Conservation (phyloP, 2,797 vertebrate species). For the Macropodus opercularis region DNA sequence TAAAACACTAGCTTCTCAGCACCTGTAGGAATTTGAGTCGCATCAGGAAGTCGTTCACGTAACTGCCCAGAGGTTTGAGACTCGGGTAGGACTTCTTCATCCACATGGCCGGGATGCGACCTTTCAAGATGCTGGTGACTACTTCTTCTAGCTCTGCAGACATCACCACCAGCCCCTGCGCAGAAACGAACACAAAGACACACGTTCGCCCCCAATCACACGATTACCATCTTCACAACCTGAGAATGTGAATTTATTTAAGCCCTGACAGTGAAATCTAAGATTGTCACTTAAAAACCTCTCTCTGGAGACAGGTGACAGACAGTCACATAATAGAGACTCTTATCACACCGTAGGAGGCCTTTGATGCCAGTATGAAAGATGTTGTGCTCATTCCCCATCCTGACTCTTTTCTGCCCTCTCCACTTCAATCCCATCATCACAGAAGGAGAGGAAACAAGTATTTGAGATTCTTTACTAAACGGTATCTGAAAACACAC, state of each 20-base stretch:
- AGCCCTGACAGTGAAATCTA: neutral
- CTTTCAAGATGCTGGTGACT: constrained; percentile 87
- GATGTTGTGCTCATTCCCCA: constrained; percentile 26
- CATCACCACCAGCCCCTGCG: constrained; percentile 89
- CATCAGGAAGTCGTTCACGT: constrained; percentile 87
- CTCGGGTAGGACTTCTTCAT: constrained; percentile 92
- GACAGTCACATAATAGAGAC: constrained; percentile 35
- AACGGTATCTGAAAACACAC: constrained; percentile 14
- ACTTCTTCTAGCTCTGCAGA: constrained; percentile 90
- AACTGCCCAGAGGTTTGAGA: constrained; percentile 90
- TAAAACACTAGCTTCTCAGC: neutral
- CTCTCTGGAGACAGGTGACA: constrained; percentile 38
- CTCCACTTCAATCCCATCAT: constrained; percentile 26
- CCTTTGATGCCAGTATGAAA: constrained; percentile 34
- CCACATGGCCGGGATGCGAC: constrained; percentile 88
- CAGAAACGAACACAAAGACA: constrained; percentile 2
- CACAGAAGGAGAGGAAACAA: constrained; percentile 29
- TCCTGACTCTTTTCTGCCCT: constrained; percentile 31
- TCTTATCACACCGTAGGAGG: constrained; percentile 31
- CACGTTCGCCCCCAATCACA: neutral
- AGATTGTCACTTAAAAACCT: constrained; percentile 6
- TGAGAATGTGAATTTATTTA: constrained; percentile 1
- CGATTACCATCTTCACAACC: neutral
- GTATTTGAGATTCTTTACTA: constrained; percentile 19
- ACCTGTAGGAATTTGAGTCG: constrained; percentile 90